Base-by-base conservation (phyloP, 2,113 vertebrate genomes). In the Fulmarus glacialis region DNA sequence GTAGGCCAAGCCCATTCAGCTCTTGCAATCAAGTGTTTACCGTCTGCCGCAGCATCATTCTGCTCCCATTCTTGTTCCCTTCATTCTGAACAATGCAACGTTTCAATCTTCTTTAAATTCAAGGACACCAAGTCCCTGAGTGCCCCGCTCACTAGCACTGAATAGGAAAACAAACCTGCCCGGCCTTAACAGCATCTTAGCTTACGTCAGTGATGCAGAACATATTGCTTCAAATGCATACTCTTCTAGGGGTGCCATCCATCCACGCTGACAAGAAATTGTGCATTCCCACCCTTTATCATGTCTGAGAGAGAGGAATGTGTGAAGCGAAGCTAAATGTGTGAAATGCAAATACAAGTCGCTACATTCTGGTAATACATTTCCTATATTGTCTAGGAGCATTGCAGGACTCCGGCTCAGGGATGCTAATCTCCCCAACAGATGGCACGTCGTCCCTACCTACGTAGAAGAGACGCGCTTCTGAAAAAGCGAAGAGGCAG, bases 91-190 rank as follows among this genome's bases (percentile, higher is more conserved):
- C 96, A 97, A 96, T 90, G 87, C 93, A 30, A 87, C 11, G 1
- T 83, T 95, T 97, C 97, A 89, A 91, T 97, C 94, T 94, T 79
- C 95, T 96, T 96, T 93, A 94, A 91, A 95, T 96, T 95, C 96
- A 96, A 97, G 96, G 97, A 96, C 93, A 87, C 73, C 15, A 10
- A 91, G 93, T 84, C 84, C 77, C 86, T 3, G 38, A 87, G 83
- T 88, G 90, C 71, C 93, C 91, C 17, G 12, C 90, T 93, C 20
- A 2, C 67, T 50, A 52, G 94, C 73, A 34, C 77, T 84, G 86
- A 89, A 75, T 81, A 59, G 91, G 89, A 97, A 95, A 97, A 88
- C 53, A 86, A 90, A 92, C 91, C 85, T 93, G 94, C 93, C 43
- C 1, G 7, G 91, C 89, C 82, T 94, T 67, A 90, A 60, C 90